Evolutionary conservation across 2,888 invertebrate genomes (phyloP).

Genomic region (Nymphalis polychloros): DNA sequence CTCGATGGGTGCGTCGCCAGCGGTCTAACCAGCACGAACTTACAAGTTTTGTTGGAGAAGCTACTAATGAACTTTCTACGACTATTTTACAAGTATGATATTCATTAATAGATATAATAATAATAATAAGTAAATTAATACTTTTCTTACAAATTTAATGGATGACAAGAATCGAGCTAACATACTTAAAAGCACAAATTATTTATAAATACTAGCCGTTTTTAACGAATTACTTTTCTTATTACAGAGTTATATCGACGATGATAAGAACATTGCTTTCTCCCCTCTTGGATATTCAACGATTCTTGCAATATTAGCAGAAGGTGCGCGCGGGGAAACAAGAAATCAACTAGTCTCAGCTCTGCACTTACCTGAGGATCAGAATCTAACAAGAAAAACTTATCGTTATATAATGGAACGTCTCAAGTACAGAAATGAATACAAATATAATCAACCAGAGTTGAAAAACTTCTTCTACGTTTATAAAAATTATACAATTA

Average conservation of each 20-base stretch:
- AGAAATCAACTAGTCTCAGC: slow-evolving; percentile 80
- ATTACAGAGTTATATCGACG: slow-evolving; percentile 78
- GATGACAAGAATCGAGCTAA: not conserved
- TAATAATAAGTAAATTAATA: too few relatives aligned
- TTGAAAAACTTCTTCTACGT: slow-evolving; percentile 86
- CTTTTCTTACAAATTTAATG: not conserved
- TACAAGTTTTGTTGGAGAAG: slow-evolving; percentile 76
- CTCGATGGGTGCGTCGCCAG: slow-evolving; percentile 66
- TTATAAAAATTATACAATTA: slow-evolving; percentile 84
- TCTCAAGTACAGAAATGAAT: slow-evolving; percentile 74
- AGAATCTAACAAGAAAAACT: slow-evolving; percentile 66
- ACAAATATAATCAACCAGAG: slow-evolving; percentile 80
- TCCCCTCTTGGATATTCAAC: slow-evolving; percentile 85
- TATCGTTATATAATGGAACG: slow-evolving; percentile 76
- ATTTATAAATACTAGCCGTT: too few relatives aligned
- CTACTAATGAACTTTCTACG: slow-evolving; percentile 76
- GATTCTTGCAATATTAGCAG: slow-evolving; percentile 83
- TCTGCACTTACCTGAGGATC: slow-evolving; percentile 80
- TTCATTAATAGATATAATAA: not conserved
- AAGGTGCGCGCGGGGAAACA: slow-evolving; percentile 83
- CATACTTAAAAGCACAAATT: too few relatives aligned
- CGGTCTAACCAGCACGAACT: slow-evolving; percentile 60
- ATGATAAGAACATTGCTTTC: slow-evolving; percentile 82
- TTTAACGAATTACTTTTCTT: not conserved
- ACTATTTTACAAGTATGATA: slow-evolving; percentile 75